Conservation (phyloP, 2,797 vertebrate genomes). For the Thamnophis elegans region DNA sequence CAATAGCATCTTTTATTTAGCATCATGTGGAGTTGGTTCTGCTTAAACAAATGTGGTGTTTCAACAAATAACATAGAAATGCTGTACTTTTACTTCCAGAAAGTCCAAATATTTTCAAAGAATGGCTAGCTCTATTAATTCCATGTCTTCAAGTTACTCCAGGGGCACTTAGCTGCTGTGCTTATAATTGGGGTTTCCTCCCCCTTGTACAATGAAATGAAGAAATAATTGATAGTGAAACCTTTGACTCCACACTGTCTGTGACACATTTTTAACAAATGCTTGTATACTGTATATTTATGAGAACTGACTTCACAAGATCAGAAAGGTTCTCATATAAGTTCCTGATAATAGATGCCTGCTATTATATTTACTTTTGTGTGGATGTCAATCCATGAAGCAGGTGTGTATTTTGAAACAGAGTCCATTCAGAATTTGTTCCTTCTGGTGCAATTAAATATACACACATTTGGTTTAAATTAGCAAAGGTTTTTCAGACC, state of each 20-base stretch:
- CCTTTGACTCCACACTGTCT: background rate
- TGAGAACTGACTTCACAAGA: background rate
- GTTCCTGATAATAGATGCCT: background rate
- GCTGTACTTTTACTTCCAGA: background rate
- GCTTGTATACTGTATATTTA: background rate
- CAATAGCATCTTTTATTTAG: too few species aligned
- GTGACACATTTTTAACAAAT: background rate
- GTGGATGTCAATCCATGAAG: background rate
- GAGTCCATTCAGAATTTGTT: background rate
- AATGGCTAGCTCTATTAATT: background rate
- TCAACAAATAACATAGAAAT: background rate
- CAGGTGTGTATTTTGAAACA: background rate
- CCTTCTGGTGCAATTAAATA: background rate
- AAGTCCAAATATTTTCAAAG: background rate
- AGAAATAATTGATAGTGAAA: background rate
- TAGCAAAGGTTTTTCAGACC: background rate
- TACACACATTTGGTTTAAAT: background rate
- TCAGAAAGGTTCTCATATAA: background rate
- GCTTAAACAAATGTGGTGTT: background rate
- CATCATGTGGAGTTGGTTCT: background rate
- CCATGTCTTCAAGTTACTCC: background rate
- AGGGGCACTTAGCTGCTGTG: background rate
- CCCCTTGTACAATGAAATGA: background rate
- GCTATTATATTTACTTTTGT: background rate
- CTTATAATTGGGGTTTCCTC: background rate